A percentile compares a stretch with the other conserved stretches of the same genome.
Conservation (phyloP, 2,797 vertebrate species). For the Notoglanidium macrostoma region DNA sequence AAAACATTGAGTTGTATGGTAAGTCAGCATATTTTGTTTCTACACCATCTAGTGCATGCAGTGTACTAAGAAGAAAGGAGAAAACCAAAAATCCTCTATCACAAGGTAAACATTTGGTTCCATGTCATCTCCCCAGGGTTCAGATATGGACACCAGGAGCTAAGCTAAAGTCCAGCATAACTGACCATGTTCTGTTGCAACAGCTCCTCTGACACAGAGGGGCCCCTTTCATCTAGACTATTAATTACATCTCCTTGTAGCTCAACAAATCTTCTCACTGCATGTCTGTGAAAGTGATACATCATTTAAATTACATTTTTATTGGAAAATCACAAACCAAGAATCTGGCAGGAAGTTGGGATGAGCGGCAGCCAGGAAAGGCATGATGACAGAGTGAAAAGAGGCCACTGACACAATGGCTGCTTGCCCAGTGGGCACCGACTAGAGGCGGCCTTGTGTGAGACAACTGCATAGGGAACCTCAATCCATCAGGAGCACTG, state of each 20-base stretch:
- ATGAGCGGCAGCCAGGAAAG: background rate
- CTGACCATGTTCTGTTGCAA: background rate
- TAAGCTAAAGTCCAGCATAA: background rate
- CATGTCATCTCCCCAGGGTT: background rate
- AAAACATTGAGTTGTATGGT: background rate
- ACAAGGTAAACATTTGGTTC: background rate
- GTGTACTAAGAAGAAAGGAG: background rate
- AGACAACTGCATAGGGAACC: background rate
- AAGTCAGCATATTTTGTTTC: background rate
- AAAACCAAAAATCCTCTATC: background rate
- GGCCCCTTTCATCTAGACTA: background rate
- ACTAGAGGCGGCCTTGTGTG: background rate
- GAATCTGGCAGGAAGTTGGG: background rate
- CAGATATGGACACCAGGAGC: background rate
- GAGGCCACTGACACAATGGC: background rate
- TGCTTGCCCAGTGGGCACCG: background rate
- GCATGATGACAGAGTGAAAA: slow-evolving; percentile 18
- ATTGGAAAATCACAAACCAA: slow-evolving; percentile 11
- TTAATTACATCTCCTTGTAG: slow-evolving; percentile 14
- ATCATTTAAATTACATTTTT: slow-evolving; percentile 2
- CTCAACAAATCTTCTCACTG: background rate
- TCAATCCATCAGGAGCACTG: slow-evolving; percentile 2
- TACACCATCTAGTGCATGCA: background rate
- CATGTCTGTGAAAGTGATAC: background rate
- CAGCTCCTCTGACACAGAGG: background rate